Conservation (phyloP, 2,797 vertebrate genomes). For the Hirundo rustica region DNA sequence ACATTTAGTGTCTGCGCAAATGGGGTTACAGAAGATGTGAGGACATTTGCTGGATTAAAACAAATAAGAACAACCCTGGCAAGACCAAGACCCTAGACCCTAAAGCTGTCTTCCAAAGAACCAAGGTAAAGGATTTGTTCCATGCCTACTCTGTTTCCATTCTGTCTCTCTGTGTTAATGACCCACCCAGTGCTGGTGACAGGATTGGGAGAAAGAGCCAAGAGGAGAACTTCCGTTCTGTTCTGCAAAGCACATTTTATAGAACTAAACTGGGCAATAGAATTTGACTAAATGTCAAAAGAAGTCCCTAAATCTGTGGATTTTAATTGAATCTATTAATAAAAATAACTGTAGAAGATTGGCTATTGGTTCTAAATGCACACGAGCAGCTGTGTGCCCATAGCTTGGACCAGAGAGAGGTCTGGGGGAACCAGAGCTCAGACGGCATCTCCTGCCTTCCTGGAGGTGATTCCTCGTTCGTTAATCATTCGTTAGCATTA, state of each 20-base stretch:
- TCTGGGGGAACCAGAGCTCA: not conserved
- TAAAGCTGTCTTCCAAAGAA: slow-evolving; percentile 97
- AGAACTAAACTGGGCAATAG: not conserved
- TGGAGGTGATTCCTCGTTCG: not conserved
- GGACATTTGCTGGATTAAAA: slow-evolving; percentile 99
- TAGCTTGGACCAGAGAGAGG: not conserved
- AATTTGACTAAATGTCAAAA: not conserved
- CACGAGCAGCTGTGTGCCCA: rapidly evolving
- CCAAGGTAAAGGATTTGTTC: slow-evolving; percentile 83
- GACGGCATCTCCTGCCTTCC: not conserved
- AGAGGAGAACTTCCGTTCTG: not conserved
- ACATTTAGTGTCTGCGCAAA: slow-evolving; percentile 90
- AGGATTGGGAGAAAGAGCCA: not conserved
- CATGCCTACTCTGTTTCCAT: not conserved
- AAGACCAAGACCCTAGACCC: slow-evolving; percentile 97
- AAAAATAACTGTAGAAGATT: not conserved
- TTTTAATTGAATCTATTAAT: not conserved
- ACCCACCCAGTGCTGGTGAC: not conserved
- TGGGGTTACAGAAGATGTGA: slow-evolving; percentile 98
- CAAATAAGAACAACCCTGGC: slow-evolving; percentile 97
- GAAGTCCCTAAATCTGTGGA: not conserved
- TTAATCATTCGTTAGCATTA: not conserved
- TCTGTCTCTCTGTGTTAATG: not conserved
- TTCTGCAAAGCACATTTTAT: not conserved
- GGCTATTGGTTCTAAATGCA: not conserved